Conservation (phyloP, 2,888 invertebrate genomes). For the Tromatobia lineatoria region DNA sequence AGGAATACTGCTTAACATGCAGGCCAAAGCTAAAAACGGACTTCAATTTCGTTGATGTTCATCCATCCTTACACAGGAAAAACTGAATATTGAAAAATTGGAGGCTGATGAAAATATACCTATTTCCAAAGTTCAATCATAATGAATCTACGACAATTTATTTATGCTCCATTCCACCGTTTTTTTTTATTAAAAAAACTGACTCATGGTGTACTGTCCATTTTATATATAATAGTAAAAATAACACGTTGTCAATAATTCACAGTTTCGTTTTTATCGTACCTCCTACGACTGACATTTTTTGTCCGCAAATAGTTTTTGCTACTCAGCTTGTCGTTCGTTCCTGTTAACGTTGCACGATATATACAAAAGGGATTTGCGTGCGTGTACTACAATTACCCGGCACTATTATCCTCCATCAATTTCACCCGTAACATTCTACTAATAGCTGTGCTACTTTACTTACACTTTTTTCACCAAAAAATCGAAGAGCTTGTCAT, state of each 20-base stretch:
- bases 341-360: conserved; percentile 21
- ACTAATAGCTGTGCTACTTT: conserved; percentile 10
- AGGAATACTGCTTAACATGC: too few relatives aligned
- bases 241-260: neutral
- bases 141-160: neutral
- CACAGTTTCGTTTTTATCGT: neutral
- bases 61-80: too few relatives aligned
- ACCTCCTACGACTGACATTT: conserved; percentile 6
- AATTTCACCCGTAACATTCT: conserved; percentile 53
- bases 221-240: neutral
- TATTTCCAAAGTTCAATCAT: neutral
- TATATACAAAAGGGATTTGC: conserved; percentile 49
- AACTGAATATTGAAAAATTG: too few relatives aligned
- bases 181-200: neutral
- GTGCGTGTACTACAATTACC: conserved; percentile 64
- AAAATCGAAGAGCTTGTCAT: conserved; percentile 16
- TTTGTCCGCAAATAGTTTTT: conserved; percentile 6
- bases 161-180: neutral
- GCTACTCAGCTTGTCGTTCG: conserved; percentile 5
- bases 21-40: too few relatives aligned
- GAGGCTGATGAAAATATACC: neutral
- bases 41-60: too few relatives aligned
- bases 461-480: neutral
- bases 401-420: conserved; percentile 64
- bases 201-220: neutral